Evolutionary conservation across 2,888 invertebrate genomes (phyloP), one percentile per base, ranked within the genome.

Genomic region (Phortica magna): DNA sequence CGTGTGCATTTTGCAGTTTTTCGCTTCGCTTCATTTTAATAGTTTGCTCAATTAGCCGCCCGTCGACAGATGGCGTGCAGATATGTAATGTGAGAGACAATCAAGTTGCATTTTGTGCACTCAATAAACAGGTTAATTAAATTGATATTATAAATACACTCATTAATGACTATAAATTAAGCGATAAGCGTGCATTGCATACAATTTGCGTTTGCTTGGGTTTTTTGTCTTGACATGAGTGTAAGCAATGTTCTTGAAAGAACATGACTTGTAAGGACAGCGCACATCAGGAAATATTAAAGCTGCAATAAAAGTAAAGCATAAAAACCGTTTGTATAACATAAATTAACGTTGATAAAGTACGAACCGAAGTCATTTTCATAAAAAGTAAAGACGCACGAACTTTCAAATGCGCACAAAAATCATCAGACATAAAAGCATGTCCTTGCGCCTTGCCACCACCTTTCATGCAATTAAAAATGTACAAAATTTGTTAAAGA

Each of bases 101-200:
- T 17, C 10, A 17, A 59, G 17, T 65, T 65, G 6, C 65, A 39
- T 65, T 65, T 14, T 10, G 12, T 31, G 41, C 78, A 83, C 71
- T 80, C 76, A 76, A 77, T 79, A 76, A 76, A 22, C 22, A 19
- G 61, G 78, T 82, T 82, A 85, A 87, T 85, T 83, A 78, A 83
- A 80, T 82, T 85, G 79, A 77, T 81, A 82, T 79, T 70, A 14
- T 31, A 70, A 53, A 70, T 31, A 31, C 53, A 53, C 2, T 53
- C 59, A 17, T 48, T 48, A 48, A 48, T 48, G 7, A 48, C 10
- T 48, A 7, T 31, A 31, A 31, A 48, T 48, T 0, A 48, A 12
- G 48, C 48, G 14, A 14, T 48, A 14, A 48, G 48, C 3, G 14
- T 48, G 48, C 48, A 2, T 48, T 9, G 9, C 10, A 9, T 48